phyloP scores from a whole-genome alignment of 2,113 vertebrate species.

The Rutilus rutilus region DNA sequence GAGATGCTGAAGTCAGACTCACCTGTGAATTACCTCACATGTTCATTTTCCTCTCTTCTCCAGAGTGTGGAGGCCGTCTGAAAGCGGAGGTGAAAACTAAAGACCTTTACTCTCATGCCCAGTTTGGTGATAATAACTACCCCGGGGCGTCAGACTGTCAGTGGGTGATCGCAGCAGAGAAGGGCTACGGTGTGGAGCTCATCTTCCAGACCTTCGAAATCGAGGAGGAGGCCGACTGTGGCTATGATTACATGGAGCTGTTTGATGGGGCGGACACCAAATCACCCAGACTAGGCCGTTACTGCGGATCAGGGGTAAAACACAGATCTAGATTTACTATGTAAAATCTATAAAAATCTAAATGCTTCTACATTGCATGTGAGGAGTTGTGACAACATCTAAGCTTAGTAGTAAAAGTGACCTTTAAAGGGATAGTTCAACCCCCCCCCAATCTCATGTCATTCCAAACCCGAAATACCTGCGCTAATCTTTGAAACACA shows the following conservation, averaged over 20 bases:
- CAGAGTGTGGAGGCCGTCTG: constrained; percentile 93
- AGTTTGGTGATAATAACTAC: constrained; percentile 97
- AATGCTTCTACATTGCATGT: not conserved
- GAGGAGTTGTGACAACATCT: not conserved
- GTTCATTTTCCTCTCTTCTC: not conserved
- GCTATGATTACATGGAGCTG: constrained; percentile 95
- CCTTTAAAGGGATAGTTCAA: not conserved
- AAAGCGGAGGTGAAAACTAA: constrained; percentile 92
- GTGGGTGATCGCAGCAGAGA: constrained; percentile 93
- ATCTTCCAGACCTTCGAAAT: constrained; percentile 96
- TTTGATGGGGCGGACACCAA: constrained; percentile 89
- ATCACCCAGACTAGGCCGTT: constrained; percentile 89
- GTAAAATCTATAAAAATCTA: not conserved
- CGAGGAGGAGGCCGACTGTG: constrained; percentile 92
- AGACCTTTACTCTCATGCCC: constrained; percentile 94
- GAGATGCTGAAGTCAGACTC: not conserved
- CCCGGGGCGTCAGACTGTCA: constrained; percentile 86
- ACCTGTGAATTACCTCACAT: not conserved
- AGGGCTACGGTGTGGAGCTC: constrained; percentile 93
- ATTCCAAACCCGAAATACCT: not conserved
- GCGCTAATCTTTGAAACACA: not conserved
- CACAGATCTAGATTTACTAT: not conserved
- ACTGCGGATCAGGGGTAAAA: constrained; percentile 93
- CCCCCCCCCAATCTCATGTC: not conserved
- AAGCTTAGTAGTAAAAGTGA: not conserved